Percentiles rank a stretch among this genome's conserved stretches.
phyloP scores from a whole-genome alignment of 2,888 invertebrate species.

The Philereme transversata region DNA sequence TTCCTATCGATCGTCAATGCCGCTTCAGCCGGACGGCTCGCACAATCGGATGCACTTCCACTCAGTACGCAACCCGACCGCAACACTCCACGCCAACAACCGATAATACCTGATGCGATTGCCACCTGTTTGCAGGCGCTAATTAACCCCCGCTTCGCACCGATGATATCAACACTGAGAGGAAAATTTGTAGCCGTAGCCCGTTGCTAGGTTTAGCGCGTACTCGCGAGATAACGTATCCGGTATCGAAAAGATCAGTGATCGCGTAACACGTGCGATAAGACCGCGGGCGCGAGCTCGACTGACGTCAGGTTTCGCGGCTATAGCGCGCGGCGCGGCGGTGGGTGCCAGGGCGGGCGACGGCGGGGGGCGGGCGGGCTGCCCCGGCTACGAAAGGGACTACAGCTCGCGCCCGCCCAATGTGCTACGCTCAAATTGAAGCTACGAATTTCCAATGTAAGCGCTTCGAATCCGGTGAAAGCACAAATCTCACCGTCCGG shows the following conservation, averaged over 20 bases:
- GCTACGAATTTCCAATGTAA: slow-evolving; percentile 63
- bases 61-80: slow-evolving; percentile 57
- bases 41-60: slow-evolving; percentile 59
- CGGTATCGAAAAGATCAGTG: slow-evolving; percentile 44
- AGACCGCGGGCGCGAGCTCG: slow-evolving; percentile 55
- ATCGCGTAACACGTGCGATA: slow-evolving; percentile 46
- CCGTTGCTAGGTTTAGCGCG: slow-evolving; percentile 41
- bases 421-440: slow-evolving; percentile 66
- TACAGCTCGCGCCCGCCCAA: slow-evolving; percentile 71
- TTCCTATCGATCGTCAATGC: slow-evolving; percentile 63
- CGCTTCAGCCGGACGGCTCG: slow-evolving; percentile 36
- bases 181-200: slow-evolving; percentile 29
- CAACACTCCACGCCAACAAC: slow-evolving; percentile 59
- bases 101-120: slow-evolving; percentile 65
- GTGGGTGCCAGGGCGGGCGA: slow-evolving; percentile 42
- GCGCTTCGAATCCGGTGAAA: slow-evolving; percentile 51
- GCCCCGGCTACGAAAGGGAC: slow-evolving; percentile 58
- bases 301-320: slow-evolving; percentile 66
- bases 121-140: slow-evolving; percentile 65
- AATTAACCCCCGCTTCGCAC: slow-evolving; percentile 39
- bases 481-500: slow-evolving; percentile 41
- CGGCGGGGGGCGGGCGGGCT: slow-evolving; percentile 54
- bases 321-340: slow-evolving; percentile 36
- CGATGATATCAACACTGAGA: slow-evolving; percentile 35
- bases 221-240: slow-evolving; percentile 42